Conservation (phyloP, 2,113 vertebrate genomes). For the Sakesphorus luctuosus region DNA sequence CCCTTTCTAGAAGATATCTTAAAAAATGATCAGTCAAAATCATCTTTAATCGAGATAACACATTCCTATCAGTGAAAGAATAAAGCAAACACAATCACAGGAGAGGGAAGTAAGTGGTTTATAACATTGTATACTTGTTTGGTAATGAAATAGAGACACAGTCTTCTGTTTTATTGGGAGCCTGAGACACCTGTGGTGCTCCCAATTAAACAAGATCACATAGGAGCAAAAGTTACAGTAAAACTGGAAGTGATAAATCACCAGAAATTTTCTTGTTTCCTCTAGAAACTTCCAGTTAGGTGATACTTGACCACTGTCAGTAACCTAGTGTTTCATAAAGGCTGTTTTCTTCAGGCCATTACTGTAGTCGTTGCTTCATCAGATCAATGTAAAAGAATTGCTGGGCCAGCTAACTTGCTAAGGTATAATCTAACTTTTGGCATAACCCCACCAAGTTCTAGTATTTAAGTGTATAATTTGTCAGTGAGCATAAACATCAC, state of each 20-base stretch:
- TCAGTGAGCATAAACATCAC: background rate
- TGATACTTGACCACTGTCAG: background rate
- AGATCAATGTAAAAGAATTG: background rate
- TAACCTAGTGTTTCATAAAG: background rate
- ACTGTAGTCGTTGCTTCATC: background rate
- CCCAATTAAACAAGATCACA: background rate
- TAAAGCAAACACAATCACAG: background rate
- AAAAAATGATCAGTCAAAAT: background rate
- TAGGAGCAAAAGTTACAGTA: background rate
- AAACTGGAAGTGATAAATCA: background rate
- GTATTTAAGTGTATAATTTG: background rate
- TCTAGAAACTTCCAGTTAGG: background rate
- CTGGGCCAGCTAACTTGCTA: background rate
- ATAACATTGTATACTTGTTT: background rate
- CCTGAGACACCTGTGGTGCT: background rate
- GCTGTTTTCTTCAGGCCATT: background rate
- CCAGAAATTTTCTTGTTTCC: background rate
- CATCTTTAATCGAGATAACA: background rate
- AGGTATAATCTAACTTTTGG: background rate
- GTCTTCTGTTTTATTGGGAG: background rate
- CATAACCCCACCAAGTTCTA: background rate
- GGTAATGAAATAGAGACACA: background rate
- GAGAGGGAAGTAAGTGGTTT: background rate
- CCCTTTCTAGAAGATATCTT: background rate
- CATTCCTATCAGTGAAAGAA: background rate